Evolutionary conservation across 2,888 invertebrate species (phyloP).

Genomic region (Acanthosepion pharaonis): DNA sequence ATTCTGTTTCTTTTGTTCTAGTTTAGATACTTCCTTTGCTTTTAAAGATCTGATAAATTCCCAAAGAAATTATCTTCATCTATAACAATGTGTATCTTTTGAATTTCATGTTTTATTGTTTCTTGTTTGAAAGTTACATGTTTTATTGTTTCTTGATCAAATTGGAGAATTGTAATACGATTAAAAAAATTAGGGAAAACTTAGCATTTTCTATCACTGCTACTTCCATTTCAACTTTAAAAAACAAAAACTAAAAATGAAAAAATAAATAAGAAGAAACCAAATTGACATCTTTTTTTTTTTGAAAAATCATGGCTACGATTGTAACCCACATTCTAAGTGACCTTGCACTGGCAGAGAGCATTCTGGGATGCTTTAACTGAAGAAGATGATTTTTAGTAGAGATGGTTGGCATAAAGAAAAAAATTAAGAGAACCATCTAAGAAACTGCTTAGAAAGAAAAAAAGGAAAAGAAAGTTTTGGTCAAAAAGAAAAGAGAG

Average conservation of each 20-base stretch:
- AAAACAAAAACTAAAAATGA: not conserved
- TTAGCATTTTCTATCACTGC: not conserved
- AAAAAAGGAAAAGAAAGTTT: too few relatives aligned
- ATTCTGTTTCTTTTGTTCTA: not conserved
- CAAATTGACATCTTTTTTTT: not conserved
- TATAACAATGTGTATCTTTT: too few relatives aligned
- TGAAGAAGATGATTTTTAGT: not conserved
- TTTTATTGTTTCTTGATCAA: not conserved
- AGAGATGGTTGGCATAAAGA: not conserved
- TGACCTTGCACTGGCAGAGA: not conserved
- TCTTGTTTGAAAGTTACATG: not conserved
- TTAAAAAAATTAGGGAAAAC: not conserved
- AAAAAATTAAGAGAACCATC: not conserved
- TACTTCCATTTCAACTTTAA: not conserved
- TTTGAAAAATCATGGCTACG: not conserved
- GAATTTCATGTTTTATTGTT: too few relatives aligned
- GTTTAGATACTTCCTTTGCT: not conserved
- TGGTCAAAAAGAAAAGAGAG: too few relatives aligned
- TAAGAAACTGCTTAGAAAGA: too few relatives aligned
- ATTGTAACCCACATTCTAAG: conserved; percentile 24
- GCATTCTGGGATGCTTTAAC: not conserved
- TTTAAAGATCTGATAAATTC: too few relatives aligned
- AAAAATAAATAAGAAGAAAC: not conserved
- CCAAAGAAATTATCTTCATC: too few relatives aligned
- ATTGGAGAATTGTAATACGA: not conserved